These are phyloP conservation scores for Zaprionus inermis DNA, from an alignment of 1,140 invertebrate species.

Conservation along the genomic window DNA sequence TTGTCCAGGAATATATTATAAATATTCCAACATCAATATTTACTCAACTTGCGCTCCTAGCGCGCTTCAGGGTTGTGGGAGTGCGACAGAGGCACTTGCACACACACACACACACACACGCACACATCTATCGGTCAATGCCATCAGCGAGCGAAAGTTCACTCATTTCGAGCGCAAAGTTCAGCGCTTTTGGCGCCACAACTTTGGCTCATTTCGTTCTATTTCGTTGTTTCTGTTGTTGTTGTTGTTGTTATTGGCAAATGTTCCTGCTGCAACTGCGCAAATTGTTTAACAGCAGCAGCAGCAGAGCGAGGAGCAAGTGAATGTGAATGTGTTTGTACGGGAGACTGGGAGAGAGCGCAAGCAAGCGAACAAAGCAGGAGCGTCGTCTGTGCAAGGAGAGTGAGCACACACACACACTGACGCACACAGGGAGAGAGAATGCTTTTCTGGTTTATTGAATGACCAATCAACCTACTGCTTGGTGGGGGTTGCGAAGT, in stretches of 20 bases:
- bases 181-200: constrained; percentile 52
- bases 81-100: not conserved
- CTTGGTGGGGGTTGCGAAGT: constrained; percentile 41
- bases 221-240: not conserved
- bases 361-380: constrained; percentile 12
- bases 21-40: not conserved
- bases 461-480: constrained; percentile 83
- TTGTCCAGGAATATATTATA: not conserved
- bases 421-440: constrained; percentile 9
- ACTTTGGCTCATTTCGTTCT: constrained; percentile 30
- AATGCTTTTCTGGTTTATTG: constrained; percentile 47
- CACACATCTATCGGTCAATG: constrained; percentile 8
- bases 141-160: not conserved
- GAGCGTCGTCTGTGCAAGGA: not conserved
- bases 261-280: constrained; percentile 70
- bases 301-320: constrained; percentile 7
- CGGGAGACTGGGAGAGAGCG: constrained; percentile 4
- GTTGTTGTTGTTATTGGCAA: constrained; percentile 26
- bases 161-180: constrained; percentile 41
- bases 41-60: not conserved
- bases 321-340: not conserved
- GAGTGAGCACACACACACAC: not conserved
- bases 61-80: not conserved
- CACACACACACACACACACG: not conserved
- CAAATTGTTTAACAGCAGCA: constrained; percentile 61